Conservation (phyloP, 1,140 invertebrate genomes). For the Cherax destructor region DNA sequence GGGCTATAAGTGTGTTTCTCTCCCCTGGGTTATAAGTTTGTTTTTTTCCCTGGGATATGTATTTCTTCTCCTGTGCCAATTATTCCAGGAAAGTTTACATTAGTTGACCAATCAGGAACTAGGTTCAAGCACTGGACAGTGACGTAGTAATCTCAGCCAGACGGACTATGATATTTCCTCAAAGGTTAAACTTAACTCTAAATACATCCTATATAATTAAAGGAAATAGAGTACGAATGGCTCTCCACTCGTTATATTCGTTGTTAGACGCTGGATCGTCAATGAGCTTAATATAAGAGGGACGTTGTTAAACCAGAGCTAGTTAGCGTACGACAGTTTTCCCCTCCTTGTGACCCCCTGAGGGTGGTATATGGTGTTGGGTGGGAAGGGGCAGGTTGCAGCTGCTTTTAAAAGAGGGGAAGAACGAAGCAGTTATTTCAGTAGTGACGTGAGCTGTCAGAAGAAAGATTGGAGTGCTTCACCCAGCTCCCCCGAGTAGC, state of each 20-base stretch:
- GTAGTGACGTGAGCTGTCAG: constrained; percentile 39
- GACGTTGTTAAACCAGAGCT: background rate
- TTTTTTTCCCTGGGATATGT: background rate
- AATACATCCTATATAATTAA: background rate
- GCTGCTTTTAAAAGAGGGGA: constrained; percentile 34
- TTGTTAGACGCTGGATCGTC: background rate
- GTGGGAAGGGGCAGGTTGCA: constrained; percentile 17
- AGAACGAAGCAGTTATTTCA: constrained; percentile 25
- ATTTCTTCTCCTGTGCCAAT: background rate
- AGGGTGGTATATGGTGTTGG: constrained; percentile 7
- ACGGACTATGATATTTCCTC: background rate
- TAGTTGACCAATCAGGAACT: background rate
- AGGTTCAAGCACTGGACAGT: background rate
- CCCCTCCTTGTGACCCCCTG: background rate
- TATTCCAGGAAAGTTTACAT: constrained; percentile 4
- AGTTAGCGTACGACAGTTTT: constrained; percentile 2
- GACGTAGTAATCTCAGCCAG: background rate
- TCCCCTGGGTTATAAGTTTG: too few relatives aligned
- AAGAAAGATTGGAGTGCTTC: constrained; percentile 7
- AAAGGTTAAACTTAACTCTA: background rate
- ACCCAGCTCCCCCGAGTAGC: background rate
- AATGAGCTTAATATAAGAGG: background rate
- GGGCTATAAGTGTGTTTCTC: background rate
- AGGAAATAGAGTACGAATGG: too few relatives aligned
- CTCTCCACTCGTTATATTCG: background rate